A percentile compares a stretch with the other conserved stretches of the same genome.
phyloP scores from a whole-genome alignment of 2,888 invertebrate genomes.

The Oeneis ivallda region DNA sequence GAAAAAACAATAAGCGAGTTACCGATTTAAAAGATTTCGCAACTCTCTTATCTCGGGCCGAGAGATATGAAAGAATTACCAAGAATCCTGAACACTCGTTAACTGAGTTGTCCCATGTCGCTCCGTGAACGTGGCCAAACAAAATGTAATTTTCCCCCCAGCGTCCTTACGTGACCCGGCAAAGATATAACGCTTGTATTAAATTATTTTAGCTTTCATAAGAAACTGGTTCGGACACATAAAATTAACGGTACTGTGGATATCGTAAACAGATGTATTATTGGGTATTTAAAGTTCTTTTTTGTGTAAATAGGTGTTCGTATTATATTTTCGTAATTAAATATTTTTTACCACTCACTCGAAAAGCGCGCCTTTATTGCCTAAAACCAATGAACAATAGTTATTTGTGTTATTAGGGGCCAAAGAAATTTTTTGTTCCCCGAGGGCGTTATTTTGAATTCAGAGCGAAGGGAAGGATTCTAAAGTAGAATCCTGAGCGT shows the following conservation, averaged over 20 bases:
- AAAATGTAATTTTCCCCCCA: conserved; percentile 79
- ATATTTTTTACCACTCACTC: no score
- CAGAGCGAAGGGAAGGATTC: no score
- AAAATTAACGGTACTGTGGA: conserved; percentile 56
- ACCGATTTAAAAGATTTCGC: conserved; percentile 44
- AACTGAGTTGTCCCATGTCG: conserved; percentile 76
- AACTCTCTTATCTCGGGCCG: conserved; percentile 48
- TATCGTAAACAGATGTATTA: conserved; percentile 9
- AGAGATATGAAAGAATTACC: conserved; percentile 71
- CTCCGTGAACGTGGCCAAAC: conserved; percentile 73
- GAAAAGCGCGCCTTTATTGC: no score
- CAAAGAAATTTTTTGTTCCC: no score
- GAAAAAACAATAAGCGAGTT: conserved; percentile 43
- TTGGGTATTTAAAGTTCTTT: not conserved
- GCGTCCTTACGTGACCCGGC: conserved; percentile 78
- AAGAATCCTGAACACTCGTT: conserved; percentile 75
- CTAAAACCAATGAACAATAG: no score
- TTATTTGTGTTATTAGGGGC: no score
- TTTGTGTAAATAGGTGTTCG: not conserved
- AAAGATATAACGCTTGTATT: conserved; percentile 79
- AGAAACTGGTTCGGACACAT: conserved; percentile 66
- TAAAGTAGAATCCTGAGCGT: no score
- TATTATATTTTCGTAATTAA: no score
- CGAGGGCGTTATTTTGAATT: no score
- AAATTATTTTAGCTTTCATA: conserved; percentile 77